Percentiles rank a stretch among this genome's conserved stretches.
These are phyloP conservation scores for Phthorimaea operculella DNA, from an alignment of 1,140 invertebrate genomes.

Conservation along the genomic window DNA sequence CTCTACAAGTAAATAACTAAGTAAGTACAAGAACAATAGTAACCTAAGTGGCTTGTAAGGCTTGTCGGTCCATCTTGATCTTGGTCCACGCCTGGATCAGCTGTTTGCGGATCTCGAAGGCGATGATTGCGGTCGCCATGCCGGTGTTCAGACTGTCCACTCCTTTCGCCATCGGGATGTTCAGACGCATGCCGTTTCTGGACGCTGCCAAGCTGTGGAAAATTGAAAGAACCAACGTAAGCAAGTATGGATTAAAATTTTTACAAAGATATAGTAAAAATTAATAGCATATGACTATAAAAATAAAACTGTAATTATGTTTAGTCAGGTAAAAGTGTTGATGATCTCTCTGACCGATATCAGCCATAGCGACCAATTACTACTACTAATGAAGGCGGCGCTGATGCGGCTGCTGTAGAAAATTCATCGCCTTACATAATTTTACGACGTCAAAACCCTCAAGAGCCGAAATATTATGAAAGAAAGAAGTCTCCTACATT, in stretches of 20 bases:
- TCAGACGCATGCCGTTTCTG: constrained; percentile 72
- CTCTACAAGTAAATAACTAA: neutral
- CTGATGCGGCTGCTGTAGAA: too few relatives aligned
- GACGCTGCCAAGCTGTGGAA: constrained; percentile 50
- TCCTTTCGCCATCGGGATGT: constrained; percentile 81
- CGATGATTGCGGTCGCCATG: constrained; percentile 82
- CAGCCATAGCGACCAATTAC: too few relatives aligned
- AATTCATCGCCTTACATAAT: too few relatives aligned
- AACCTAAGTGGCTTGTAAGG: constrained; percentile 22
- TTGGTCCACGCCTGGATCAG: constrained; percentile 51
- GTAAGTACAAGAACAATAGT: neutral
- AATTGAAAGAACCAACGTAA: neutral
- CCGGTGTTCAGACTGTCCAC: constrained; percentile 90
- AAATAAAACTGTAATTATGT: too few relatives aligned
- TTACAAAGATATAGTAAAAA: constrained; percentile 11
- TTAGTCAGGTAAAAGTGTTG: too few relatives aligned
- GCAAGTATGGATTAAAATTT: too few relatives aligned
- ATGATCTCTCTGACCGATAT: too few relatives aligned
- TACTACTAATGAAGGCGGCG: too few relatives aligned
- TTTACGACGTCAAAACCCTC: too few relatives aligned
- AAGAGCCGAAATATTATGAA: too few relatives aligned
- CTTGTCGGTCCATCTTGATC: constrained; percentile 26
- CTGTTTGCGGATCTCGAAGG: constrained; percentile 87
- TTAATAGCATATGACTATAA: neutral
- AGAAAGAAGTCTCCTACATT: too few relatives aligned